Evolutionary conservation across 64 coral and sea anemone species (phyloP).

Genomic region (Montipora efflorescens): DNA sequence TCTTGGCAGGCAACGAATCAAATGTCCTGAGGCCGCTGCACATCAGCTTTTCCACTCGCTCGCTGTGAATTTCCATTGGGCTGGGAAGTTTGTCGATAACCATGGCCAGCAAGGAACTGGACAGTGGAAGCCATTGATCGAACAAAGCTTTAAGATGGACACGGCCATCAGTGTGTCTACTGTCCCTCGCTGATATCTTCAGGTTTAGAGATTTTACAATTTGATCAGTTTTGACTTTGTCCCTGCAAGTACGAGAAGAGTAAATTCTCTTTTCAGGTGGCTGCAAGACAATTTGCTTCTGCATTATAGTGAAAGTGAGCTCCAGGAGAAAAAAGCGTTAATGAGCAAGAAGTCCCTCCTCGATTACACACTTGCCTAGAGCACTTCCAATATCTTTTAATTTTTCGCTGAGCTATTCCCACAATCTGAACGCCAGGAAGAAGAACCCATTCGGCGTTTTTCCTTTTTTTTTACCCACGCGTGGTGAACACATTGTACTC

Average conservation of each 20-base stretch:
- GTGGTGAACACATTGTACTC: no score
- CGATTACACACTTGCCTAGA: no score
- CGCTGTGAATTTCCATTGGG: slow-evolving; percentile 73
- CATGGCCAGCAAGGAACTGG: slow-evolving; percentile 79
- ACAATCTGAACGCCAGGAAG: no score
- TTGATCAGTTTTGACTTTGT: slow-evolving; percentile 93
- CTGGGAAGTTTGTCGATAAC: slow-evolving; percentile 91
- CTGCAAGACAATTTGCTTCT: no score
- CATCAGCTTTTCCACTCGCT: slow-evolving; percentile 98
- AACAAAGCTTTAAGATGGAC: slow-evolving; percentile 81
- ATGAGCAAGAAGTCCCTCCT: no score
- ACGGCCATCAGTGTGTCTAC: slow-evolving; percentile 78
- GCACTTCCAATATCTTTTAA: no score
- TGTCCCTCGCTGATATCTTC: slow-evolving; percentile 93
- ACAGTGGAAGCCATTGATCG: slow-evolving; percentile 95
- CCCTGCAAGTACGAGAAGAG: slow-evolving; percentile 44
- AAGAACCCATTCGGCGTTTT: no score
- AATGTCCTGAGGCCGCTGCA: slow-evolving; percentile 93
- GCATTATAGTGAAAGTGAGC: no score
- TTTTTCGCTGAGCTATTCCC: no score
- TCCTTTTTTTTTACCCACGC: no score
- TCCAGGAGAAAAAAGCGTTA: no score
- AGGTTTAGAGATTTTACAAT: slow-evolving; percentile 94
- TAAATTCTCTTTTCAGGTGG: no score
- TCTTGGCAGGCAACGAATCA: slow-evolving; percentile 82